Conservation (phyloP, 2,113 vertebrate species). For the Setophaga kirtlandii region DNA sequence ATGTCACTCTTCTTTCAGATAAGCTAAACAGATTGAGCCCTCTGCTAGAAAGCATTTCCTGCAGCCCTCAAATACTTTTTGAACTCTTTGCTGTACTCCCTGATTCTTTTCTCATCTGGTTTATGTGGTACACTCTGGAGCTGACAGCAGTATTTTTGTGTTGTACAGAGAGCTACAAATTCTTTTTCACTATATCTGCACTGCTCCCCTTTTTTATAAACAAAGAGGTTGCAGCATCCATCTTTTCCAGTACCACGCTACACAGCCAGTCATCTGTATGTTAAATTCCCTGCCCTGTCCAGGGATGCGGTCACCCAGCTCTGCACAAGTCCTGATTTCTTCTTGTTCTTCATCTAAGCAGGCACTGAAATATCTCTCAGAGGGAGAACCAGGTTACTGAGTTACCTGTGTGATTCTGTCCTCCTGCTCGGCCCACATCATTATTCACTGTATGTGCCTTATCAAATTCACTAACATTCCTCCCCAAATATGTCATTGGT, state of each 20-base stretch:
- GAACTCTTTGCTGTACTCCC: not conserved
- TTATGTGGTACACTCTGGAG: not conserved
- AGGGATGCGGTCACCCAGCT: not conserved
- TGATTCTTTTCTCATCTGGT: not conserved
- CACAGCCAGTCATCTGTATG: not conserved
- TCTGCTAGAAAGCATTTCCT: not conserved
- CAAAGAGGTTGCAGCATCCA: not conserved
- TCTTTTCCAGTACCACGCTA: not conserved
- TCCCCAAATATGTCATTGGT: not conserved
- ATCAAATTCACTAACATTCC: not conserved
- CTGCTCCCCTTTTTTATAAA: not conserved
- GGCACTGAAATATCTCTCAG: not conserved
- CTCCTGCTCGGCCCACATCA: not conserved
- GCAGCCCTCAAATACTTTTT: not conserved
- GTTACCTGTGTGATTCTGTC: not conserved
- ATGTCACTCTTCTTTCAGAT: not conserved
- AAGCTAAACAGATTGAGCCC: not conserved
- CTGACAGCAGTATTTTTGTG: not conserved
- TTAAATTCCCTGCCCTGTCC: not conserved
- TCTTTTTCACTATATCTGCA: not conserved
- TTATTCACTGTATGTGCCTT: not conserved
- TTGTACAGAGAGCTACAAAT: not conserved
- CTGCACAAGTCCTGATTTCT: not conserved
- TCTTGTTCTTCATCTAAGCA: not conserved
- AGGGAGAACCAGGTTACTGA: not conserved